Conservation (phyloP, 2,888 invertebrate genomes). For the Temnothorax ravouxi region DNA sequence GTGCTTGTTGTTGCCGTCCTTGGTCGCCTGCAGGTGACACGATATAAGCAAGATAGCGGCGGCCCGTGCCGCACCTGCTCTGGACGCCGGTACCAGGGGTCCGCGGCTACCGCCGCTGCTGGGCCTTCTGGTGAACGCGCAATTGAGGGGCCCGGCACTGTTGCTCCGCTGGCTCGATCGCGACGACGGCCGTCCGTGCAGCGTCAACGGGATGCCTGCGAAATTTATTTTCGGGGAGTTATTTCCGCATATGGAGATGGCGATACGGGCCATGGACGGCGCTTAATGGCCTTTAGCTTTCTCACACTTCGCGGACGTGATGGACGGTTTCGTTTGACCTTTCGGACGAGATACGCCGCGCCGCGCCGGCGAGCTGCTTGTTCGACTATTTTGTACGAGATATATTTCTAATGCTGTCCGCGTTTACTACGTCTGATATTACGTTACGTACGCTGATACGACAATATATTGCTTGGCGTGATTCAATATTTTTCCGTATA, state of each 20-base stretch:
- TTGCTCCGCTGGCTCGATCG: conserved; percentile 89
- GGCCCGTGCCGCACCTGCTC: conserved; percentile 97
- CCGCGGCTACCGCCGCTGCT: conserved; percentile 90
- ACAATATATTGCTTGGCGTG: not conserved
- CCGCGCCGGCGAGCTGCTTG: not conserved
- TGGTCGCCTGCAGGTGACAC: conserved; percentile 90
- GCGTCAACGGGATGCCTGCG: conserved; percentile 88
- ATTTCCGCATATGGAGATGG: not conserved
- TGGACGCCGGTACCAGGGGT: conserved; percentile 92
- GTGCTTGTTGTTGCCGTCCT: conserved; percentile 83
- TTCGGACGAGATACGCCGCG: not conserved
- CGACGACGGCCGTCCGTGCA: conserved; percentile 88
- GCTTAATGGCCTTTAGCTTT: not conserved
- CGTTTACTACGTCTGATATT: conserved; percentile 4
- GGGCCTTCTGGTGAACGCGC: conserved; percentile 87
- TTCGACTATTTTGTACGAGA: not conserved
- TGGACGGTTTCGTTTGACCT: conserved; percentile 27
- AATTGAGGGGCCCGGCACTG: conserved; percentile 86
- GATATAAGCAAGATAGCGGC: conserved; percentile 98
- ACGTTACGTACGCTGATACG: not conserved
- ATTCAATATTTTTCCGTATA: not conserved
- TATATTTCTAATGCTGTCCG: conserved; percentile 1
- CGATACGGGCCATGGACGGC: not conserved
- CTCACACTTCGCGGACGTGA: not conserved
- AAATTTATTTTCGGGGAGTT: conserved; percentile 47